phyloP scores from a whole-genome alignment of 2,113 vertebrate genomes.

The Charina bottae region DNA sequence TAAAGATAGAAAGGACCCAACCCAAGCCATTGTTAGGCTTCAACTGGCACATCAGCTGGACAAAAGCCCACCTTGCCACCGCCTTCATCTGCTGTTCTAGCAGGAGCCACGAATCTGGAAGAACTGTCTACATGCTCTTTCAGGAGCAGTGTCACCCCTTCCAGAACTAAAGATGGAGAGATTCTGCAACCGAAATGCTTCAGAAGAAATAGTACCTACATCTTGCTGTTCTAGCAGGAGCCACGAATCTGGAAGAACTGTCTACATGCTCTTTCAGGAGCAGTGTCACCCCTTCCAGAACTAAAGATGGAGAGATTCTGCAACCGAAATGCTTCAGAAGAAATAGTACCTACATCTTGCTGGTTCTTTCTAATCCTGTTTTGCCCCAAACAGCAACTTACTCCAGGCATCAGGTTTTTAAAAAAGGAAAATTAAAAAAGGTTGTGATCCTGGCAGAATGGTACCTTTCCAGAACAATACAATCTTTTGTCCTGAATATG shows the following conservation, averaged over 20 bases:
- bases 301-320: background rate
- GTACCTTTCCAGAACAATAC: background rate
- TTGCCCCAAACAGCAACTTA: background rate
- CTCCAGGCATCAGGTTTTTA: background rate
- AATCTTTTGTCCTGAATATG: background rate
- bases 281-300: background rate
- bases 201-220: background rate
- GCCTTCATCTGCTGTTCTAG: background rate
- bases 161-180: background rate
- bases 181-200: background rate
- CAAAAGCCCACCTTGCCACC: background rate
- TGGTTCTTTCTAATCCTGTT: background rate
- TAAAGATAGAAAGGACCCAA: background rate
- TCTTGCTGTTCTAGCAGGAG: background rate
- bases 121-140: background rate
- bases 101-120: background rate
- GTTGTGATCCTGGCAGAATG: background rate
- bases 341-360: background rate
- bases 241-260: background rate
- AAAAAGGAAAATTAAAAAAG: background rate
- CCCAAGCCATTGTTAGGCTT: background rate
- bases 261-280: background rate
- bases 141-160: background rate
- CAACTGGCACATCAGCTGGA: background rate
- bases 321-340: background rate